These are phyloP conservation scores for Hippocampus comes DNA, from an alignment of 2,113 vertebrate genomes.

Conservation along the genomic window DNA sequence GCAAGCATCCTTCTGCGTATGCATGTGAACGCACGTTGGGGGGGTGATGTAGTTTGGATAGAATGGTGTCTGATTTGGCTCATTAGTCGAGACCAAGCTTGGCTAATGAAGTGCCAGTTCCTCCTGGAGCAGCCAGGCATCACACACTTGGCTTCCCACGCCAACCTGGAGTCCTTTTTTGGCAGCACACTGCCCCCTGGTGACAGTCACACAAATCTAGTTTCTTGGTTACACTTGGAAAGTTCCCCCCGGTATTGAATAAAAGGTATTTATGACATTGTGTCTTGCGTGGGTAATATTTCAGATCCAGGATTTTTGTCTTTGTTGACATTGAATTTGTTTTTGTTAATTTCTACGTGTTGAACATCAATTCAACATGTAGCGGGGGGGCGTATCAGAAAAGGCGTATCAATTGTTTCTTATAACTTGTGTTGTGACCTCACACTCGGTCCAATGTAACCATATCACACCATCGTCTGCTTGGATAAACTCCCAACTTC, in stretches of 20 bases:
- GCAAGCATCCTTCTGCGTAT: constrained; percentile 9
- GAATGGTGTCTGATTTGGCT: constrained; percentile 64
- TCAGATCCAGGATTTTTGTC: background rate
- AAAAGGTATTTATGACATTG: background rate
- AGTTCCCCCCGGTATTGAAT: background rate
- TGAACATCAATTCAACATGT: background rate
- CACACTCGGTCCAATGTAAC: background rate
- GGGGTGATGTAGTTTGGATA: constrained; percentile 13
- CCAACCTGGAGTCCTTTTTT: constrained; percentile 27
- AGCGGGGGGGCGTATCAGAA: background rate
- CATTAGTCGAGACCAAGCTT: constrained; percentile 67
- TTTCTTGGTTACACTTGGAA: background rate
- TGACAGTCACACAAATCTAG: constrained; percentile 41
- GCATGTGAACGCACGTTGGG: constrained; percentile 19
- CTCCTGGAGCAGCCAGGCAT: constrained; percentile 63
- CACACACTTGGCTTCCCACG: constrained; percentile 70
- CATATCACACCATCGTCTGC: background rate
- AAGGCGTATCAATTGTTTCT: background rate
- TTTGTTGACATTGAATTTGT: background rate
- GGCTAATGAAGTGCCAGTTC: constrained; percentile 63
- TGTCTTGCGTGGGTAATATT: background rate
- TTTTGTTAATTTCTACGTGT: background rate
- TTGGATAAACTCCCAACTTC: background rate
- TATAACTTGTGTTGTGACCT: background rate
- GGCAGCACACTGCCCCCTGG: constrained; percentile 75